A percentile compares a stretch with the other conserved stretches of the same genome.
These are phyloP conservation scores for Diadema setosum DNA, from an alignment of 35 echinoderm and acorn worm species.

Conservation along the genomic window DNA sequence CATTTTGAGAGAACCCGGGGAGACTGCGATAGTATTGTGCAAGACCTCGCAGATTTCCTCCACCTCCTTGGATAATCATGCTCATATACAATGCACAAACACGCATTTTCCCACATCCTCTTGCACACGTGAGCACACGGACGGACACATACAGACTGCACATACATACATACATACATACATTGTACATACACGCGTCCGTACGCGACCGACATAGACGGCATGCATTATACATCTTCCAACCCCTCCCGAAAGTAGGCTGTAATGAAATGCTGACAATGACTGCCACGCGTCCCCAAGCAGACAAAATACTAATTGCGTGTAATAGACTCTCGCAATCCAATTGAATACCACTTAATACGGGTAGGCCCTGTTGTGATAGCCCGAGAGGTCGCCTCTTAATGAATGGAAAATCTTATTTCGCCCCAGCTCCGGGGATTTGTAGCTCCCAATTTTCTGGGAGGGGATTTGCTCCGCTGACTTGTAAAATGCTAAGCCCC, in stretches of 20 bases:
- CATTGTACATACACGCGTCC: no score
- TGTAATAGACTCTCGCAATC: constrained; percentile 24
- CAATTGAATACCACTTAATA: constrained; percentile 17
- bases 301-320: constrained; percentile 8
- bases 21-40: no score
- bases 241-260: neutral
- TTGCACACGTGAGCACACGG: no score
- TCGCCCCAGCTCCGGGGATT: constrained; percentile 13
- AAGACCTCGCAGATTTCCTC: no score
- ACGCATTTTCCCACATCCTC: no score
- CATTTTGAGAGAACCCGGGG: no score
- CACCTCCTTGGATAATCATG: no score
- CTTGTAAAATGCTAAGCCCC: constrained; percentile 3
- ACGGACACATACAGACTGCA: no score
- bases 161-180: no score
- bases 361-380: neutral
- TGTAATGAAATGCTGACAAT: constrained; percentile 30
- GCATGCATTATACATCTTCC: no score
- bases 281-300: neutral
- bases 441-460: constrained; percentile 1
- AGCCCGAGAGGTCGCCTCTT: neutral
- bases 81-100: no score
- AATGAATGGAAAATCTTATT: constrained; percentile 36
- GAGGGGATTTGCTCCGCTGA: constrained; percentile 8
- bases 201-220: no score